Percentiles rank a stretch among this genome's conserved stretches.
Conservation (phyloP, 1,140 invertebrate species). For the Papilio aristodemus region DNA sequence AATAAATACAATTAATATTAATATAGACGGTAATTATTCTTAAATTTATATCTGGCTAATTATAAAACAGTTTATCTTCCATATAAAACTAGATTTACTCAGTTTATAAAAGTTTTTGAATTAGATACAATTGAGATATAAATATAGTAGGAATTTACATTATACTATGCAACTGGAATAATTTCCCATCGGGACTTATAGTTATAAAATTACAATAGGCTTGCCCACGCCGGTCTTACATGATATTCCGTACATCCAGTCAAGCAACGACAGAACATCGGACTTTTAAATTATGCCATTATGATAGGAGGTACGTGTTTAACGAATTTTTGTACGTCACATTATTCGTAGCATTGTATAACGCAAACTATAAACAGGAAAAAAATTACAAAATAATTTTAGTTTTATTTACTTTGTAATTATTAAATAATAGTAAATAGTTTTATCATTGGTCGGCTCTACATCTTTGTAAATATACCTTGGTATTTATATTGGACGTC, state of each 20-base stretch:
- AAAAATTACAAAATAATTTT: constrained; percentile 7
- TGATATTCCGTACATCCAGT: not conserved
- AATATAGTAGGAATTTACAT: too few relatives aligned
- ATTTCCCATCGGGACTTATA: not conserved
- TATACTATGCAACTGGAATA: not conserved
- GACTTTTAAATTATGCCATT: constrained; percentile 11
- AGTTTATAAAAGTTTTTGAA: too few relatives aligned
- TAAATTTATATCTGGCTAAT: too few relatives aligned
- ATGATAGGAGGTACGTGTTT: not conserved
- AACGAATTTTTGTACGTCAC: not conserved
- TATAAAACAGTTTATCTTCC: too few relatives aligned
- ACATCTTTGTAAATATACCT: not conserved
- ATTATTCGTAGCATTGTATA: not conserved
- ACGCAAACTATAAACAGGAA: constrained; percentile 6
- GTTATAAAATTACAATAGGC: not conserved
- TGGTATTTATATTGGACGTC: not conserved
- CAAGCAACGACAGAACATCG: not conserved
- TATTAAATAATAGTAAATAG: not conserved
- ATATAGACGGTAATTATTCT: too few relatives aligned
- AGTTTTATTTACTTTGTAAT: not conserved
- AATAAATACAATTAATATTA: too few relatives aligned
- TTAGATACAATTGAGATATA: too few relatives aligned
- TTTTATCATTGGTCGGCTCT: not conserved
- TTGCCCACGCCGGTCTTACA: not conserved
- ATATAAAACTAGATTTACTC: too few relatives aligned